Conservation (phyloP, 2,888 invertebrate genomes). For the Cataglyphis altisquamis region DNA sequence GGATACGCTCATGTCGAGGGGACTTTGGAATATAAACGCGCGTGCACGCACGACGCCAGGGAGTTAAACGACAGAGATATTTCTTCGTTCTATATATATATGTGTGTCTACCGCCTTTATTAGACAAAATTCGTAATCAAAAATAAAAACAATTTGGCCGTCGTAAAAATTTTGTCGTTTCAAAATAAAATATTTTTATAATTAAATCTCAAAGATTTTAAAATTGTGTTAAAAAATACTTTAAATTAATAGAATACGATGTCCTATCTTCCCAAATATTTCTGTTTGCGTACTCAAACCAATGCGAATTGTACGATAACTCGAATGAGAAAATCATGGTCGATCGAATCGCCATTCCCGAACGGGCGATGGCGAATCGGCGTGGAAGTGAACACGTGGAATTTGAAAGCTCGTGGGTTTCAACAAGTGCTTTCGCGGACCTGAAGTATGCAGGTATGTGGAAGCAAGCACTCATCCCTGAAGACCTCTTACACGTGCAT, state of each 20-base stretch:
- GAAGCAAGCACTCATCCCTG: conserved; percentile 80
- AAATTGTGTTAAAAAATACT: neutral
- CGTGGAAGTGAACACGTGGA: conserved; percentile 71
- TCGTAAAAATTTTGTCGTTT: neutral
- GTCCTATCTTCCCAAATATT: neutral
- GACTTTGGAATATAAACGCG: conserved; percentile 51
- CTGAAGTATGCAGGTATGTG: conserved; percentile 83
- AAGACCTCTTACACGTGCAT: conserved; percentile 80
- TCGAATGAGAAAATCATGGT: conserved; percentile 9
- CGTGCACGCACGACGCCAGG: conserved; percentile 39
- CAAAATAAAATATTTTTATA: neutral
- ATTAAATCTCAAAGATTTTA: neutral
- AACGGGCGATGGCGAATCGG: conserved; percentile 65
- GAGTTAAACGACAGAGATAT: conserved; percentile 46
- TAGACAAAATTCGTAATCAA: neutral
- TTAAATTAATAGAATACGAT: neutral
- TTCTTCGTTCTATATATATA: conserved; percentile 31
- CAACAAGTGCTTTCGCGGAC: conserved; percentile 84
- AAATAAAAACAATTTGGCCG: neutral
- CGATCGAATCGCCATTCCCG: conserved; percentile 55
- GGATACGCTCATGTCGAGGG: conserved; percentile 63
- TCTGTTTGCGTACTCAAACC: neutral
- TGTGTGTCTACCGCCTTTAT: neutral
- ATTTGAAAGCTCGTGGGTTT: conserved; percentile 77
- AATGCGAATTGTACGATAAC: conserved; percentile 4